Evolutionary conservation across 2,113 vertebrate genomes (phyloP).

Genomic region (Tenrec ecaudatus): DNA sequence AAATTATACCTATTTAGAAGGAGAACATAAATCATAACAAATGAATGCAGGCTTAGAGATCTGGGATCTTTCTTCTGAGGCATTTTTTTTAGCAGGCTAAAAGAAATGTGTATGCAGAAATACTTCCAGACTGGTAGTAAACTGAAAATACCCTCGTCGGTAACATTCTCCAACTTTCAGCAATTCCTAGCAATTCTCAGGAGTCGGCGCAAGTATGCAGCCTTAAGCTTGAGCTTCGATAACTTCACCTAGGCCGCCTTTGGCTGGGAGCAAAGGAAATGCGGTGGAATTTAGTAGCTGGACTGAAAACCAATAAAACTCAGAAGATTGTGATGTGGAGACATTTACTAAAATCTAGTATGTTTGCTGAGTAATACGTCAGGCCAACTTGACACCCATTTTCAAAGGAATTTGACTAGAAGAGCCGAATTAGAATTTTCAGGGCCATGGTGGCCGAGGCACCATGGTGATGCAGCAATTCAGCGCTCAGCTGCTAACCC

Average conservation of each 20-base stretch:
- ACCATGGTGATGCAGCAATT: too few species aligned
- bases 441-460: neutral
- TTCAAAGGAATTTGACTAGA: neutral
- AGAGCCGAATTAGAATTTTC: neutral
- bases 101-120: neutral
- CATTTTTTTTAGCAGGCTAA: neutral
- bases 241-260: neutral
- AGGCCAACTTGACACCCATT: neutral
- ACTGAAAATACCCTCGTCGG: neutral
- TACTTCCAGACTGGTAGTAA: neutral
- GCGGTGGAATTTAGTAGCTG: neutral
- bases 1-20: neutral
- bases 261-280: neutral
- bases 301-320: neutral
- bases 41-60: neutral
- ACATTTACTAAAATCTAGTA: neutral
- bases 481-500: too few species aligned
- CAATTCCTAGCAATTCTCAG: neutral
- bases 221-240: neutral
- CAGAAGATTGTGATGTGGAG: neutral
- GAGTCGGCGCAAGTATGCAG: neutral
- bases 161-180: neutral
- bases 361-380: neutral
- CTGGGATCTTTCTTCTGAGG: neutral
- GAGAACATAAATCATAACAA: slow-evolving; percentile 1